phyloP scores from a whole-genome alignment of 2,888 invertebrate genomes.

The Gortyna flavago region DNA sequence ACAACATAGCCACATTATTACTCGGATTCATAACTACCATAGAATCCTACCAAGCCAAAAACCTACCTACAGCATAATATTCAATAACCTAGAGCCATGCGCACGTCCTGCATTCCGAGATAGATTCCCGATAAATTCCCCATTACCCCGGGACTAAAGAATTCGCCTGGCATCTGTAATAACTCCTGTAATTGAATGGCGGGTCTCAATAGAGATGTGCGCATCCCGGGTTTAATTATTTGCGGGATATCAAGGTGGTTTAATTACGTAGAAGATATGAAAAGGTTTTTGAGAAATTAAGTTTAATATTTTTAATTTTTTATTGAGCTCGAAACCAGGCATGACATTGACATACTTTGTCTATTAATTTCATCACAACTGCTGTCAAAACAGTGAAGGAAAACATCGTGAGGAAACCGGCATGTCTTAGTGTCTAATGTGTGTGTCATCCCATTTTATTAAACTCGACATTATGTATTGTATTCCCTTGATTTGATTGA shows the following conservation, averaged over 20 bases:
- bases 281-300: not conserved
- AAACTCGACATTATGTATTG: too few relatives aligned
- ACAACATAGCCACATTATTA: too few relatives aligned
- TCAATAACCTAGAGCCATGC: slow-evolving; percentile 9
- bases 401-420: too few relatives aligned
- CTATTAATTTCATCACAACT: too few relatives aligned
- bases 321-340: too few relatives aligned
- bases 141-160: slow-evolving; percentile 54
- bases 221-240: slow-evolving; percentile 22
- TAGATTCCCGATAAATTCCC: slow-evolving; percentile 62
- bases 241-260: not conserved
- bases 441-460: too few relatives aligned
- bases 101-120: slow-evolving; percentile 42
- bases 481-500: too few relatives aligned
- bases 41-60: not conserved
- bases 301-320: not conserved
- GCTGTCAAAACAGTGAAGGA: too few relatives aligned
- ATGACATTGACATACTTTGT: too few relatives aligned
- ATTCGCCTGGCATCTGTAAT: slow-evolving; percentile 51
- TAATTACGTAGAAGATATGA: too few relatives aligned
- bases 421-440: too few relatives aligned
- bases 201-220: slow-evolving; percentile 16
- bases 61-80: not conserved
- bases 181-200: slow-evolving; percentile 50
- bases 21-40: not conserved